Percentiles rank a stretch among this genome's conserved stretches.
These are phyloP conservation scores for Battus philenor DNA, from an alignment of 1,140 invertebrate genomes.

Conservation along the genomic window DNA sequence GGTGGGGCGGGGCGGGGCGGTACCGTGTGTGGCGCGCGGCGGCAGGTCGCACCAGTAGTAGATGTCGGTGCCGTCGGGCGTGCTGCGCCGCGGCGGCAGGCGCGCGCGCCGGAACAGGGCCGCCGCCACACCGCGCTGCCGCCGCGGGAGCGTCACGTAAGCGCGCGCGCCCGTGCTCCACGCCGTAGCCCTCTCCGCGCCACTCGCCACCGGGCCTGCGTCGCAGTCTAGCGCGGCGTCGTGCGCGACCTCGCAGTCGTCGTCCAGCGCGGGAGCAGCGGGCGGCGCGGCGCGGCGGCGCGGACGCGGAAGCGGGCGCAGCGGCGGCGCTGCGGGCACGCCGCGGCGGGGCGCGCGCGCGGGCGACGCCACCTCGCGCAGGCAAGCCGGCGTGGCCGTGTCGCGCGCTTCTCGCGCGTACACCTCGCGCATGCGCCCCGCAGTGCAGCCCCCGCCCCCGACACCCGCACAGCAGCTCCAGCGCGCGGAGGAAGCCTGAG, in stretches of 20 bases:
- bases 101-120: constrained; percentile 64
- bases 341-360: constrained; percentile 31
- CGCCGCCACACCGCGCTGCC: constrained; percentile 61
- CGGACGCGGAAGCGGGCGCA: constrained; percentile 57
- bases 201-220: constrained; percentile 28
- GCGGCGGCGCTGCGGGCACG: constrained; percentile 41
- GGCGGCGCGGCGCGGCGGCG: constrained; percentile 17
- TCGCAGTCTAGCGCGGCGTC: constrained; percentile 59
- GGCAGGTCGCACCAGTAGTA: constrained; percentile 90
- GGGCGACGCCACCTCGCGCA: constrained; percentile 67
- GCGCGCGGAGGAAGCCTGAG: constrained; percentile 50
- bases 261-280: constrained; percentile 19
- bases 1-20: neutral
- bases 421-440: constrained; percentile 61
- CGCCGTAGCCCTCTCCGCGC: constrained; percentile 37
- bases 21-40: constrained; percentile 74
- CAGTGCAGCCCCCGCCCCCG: constrained; percentile 40
- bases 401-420: constrained; percentile 60
- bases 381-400: constrained; percentile 63
- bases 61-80: constrained; percentile 87
- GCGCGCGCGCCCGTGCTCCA: constrained; percentile 47
- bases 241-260: constrained; percentile 77
- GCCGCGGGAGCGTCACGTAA: constrained; percentile 75
- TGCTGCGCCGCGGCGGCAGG: constrained; percentile 82
- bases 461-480: constrained; percentile 62